A percentile compares a stretch with the other conserved stretches of the same genome.
Evolutionary conservation across 1,140 invertebrate genomes (phyloP).

Genomic region (Drosophila pandora): DNA sequence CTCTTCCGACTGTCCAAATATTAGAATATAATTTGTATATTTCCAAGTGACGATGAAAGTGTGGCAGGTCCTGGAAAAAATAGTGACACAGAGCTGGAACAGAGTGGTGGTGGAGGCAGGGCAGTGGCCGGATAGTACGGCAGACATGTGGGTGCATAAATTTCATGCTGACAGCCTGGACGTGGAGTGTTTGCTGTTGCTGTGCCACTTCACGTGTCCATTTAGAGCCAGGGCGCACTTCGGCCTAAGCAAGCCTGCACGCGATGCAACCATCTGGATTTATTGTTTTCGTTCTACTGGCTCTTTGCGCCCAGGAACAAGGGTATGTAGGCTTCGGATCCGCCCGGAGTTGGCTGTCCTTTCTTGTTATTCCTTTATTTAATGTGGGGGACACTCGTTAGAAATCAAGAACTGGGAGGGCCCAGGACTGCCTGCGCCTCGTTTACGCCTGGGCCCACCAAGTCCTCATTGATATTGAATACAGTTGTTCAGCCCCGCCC

Average conservation of each 20-base stretch:
- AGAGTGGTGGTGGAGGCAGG: not conserved
- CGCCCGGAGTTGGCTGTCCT: no score
- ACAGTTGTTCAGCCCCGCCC: conserved; percentile 36
- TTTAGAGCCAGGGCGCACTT: conserved; percentile 14
- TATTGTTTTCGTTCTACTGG: conserved; percentile 19
- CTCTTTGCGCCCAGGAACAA: not conserved
- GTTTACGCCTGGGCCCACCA: conserved; percentile 5
- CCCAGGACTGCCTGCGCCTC: conserved; percentile 4
- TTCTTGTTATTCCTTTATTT: no score
- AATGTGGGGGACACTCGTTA: conserved; percentile 20
- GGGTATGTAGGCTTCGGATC: no score
- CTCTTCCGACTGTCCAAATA: not conserved
- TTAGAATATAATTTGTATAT: conserved; percentile 33
- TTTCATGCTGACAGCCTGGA: conserved; percentile 39
- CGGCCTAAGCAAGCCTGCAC: conserved; percentile 28
- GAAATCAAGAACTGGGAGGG: conserved; percentile 21
- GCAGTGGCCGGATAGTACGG: not conserved
- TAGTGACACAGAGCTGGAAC: not conserved
- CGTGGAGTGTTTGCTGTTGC: conserved; percentile 26
- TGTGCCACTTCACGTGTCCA: conserved; percentile 60
- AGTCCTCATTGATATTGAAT: conserved; percentile 52
- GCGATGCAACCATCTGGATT: conserved; percentile 35
- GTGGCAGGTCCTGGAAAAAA: conserved; percentile 5
- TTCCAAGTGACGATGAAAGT: conserved; percentile 9
- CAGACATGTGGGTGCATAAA: conserved; percentile 32